Conservation (phyloP, 1,140 invertebrate genomes). For the Trichonephila clavipes region DNA sequence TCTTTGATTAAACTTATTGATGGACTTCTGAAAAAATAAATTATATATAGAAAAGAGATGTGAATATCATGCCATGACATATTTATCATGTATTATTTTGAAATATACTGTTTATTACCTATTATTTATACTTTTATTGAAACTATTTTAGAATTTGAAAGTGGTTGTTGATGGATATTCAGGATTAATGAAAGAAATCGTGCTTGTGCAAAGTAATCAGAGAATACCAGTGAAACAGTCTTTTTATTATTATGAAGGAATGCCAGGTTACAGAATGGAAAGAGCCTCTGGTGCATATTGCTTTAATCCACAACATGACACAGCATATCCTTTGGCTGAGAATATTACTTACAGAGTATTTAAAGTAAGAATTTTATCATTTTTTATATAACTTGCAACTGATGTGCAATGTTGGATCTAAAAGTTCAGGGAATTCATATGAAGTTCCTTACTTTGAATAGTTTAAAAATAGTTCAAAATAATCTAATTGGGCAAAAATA, state of each 20-base stretch:
- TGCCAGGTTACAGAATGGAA: constrained; percentile 73
- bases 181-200: constrained; percentile 80
- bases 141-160: constrained; percentile 57
- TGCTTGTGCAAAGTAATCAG: constrained; percentile 78
- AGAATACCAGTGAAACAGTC: constrained; percentile 74
- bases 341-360: constrained; percentile 78
- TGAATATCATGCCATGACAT: too few species aligned
- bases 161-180: constrained; percentile 79
- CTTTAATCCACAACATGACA: constrained; percentile 78
- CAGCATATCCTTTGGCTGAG: constrained; percentile 71
- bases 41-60: too few species aligned
- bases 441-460: too few species aligned
- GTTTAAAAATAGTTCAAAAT: too few species aligned
- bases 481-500: too few species aligned
- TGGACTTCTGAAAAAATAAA: too few species aligned
- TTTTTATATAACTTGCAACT: too few species aligned
- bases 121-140: not conserved
- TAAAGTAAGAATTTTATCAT: constrained; percentile 59
- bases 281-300: constrained; percentile 79
- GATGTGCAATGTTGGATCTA: too few species aligned
- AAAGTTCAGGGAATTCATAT: too few species aligned
- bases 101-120: not conserved
- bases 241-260: constrained; percentile 77
- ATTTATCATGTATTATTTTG: too few species aligned
- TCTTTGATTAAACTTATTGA: too few species aligned